phyloP scores from a whole-genome alignment of 2,888 invertebrate species.

The Leucoptera coffeella region DNA sequence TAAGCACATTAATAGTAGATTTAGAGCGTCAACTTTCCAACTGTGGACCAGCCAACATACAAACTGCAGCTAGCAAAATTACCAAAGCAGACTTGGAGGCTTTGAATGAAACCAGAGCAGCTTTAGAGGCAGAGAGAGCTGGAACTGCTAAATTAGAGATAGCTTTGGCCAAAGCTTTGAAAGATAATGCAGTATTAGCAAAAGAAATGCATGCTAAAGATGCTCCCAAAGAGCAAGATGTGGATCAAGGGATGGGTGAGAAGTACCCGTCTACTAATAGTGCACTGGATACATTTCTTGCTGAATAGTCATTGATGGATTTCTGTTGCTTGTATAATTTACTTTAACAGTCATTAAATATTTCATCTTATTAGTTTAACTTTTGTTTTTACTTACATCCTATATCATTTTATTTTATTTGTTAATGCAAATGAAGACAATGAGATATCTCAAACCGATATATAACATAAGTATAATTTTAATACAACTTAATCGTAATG shows the following conservation, averaged over 20 bases:
- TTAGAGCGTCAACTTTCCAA: constrained; percentile 15
- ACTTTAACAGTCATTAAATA: no score
- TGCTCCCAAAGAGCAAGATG: background rate
- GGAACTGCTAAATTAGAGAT: constrained; percentile 22
- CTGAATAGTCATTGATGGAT: constrained; percentile 20
- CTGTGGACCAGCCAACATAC: constrained; percentile 6
- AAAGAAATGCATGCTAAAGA: constrained; percentile 18
- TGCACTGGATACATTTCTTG: constrained; percentile 32
- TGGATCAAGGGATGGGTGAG: background rate
- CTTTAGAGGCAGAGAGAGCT: constrained; percentile 24
- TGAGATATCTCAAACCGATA: no score
- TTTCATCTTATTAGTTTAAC: no score
- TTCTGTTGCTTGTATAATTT: no score
- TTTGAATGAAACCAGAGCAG: constrained; percentile 18
- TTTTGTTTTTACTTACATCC: no score
- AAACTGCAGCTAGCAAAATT: background rate
- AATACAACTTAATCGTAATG: no score
- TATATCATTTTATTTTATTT: no score
- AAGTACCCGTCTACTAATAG: constrained; percentile 13
- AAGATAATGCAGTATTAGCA: constrained; percentile 26
- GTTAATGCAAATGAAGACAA: no score
- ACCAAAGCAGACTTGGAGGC: constrained; percentile 14
- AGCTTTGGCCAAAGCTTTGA: constrained; percentile 24
- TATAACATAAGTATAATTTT: no score
- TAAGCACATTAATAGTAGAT: constrained; percentile 18